Evolutionary conservation across 2,113 vertebrate genomes (phyloP), one percentile per base, ranked within the genome.

Genomic region (Rhipidura dahli): DNA sequence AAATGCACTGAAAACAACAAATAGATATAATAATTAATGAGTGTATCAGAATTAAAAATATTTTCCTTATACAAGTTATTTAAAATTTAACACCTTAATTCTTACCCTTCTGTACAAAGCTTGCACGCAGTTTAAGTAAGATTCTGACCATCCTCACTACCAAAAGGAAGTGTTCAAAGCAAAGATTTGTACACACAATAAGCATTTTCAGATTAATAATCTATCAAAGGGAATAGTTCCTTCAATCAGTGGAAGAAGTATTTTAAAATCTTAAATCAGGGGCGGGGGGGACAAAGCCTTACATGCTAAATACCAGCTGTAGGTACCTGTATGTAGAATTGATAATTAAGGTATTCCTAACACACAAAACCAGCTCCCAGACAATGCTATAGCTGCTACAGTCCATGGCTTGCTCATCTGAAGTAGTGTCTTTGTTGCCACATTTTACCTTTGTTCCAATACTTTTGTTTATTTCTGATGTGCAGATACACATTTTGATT

Each of bases 361-460:
- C 93, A 98, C 97, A 98, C 96, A 98, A 97, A 98, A 96, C 96
- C 96, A 96, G 90, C 90, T 97, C 97, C 96, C 96, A 94, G 95
- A 95, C 94, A 96, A 93, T 73, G 94, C 96, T 97, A 94, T 95
- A 97, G 97, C 94, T 97, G 97, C 98, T 98, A 97, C 97, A 98
- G 97, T 97, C 96, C 98, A 98, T 98, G 97, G 97, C 97, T 98
- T 98, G 98, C 98, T 97, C 97, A 97, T 98, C 86, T 98, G 97
- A 97, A 97, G 98, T 98, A 98, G 98, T 98, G 98, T 98, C 98
- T 98, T 94, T 97, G 97, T 94, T 97, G 97, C 97, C 97, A 98
- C 96, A 92, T 96, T 97, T 92, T 97, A 96, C 93, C 94, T 98
- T 97, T 97, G 98, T 98, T 98, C 98, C 97, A 96, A 98, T 94